phyloP scores from a whole-genome alignment of 2,797 vertebrate genomes.

The Hybognathus amarus region DNA sequence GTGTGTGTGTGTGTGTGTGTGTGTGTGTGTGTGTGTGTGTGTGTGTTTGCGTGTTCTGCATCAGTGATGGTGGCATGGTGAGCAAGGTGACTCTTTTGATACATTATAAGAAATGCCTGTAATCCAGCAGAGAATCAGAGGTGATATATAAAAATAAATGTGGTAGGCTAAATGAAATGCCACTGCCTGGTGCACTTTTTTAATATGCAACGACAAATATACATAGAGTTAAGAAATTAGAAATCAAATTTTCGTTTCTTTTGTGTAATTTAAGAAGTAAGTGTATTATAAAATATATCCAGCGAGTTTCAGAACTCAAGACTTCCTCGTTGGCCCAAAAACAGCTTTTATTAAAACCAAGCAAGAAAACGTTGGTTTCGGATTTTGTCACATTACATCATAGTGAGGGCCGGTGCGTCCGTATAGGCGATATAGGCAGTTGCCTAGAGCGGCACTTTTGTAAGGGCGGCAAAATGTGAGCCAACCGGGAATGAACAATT shows the following conservation, averaged over 20 bases:
- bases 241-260: not conserved
- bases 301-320: not conserved
- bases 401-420: too few species aligned
- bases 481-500: too few species aligned
- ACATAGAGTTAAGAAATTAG: not conserved
- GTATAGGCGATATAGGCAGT: too few species aligned
- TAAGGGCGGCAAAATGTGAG: too few species aligned
- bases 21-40: constrained; percentile 52
- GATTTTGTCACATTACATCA: not conserved
- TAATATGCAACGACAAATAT: not conserved
- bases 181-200: not conserved
- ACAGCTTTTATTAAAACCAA: not conserved
- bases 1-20: constrained; percentile 45
- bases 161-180: not conserved
- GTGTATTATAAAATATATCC: not conserved
- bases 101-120: constrained; percentile 45
- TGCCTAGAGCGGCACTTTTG: too few species aligned
- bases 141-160: not conserved
- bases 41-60: constrained; percentile 36
- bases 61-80: constrained; percentile 53
- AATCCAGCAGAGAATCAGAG: constrained; percentile 7
- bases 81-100: constrained; percentile 77
- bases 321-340: not conserved
- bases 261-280: not conserved
- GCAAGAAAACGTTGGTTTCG: not conserved